Evolutionary conservation across 2,888 invertebrate genomes (phyloP).

Genomic region (Leptopterna dolabrata): DNA sequence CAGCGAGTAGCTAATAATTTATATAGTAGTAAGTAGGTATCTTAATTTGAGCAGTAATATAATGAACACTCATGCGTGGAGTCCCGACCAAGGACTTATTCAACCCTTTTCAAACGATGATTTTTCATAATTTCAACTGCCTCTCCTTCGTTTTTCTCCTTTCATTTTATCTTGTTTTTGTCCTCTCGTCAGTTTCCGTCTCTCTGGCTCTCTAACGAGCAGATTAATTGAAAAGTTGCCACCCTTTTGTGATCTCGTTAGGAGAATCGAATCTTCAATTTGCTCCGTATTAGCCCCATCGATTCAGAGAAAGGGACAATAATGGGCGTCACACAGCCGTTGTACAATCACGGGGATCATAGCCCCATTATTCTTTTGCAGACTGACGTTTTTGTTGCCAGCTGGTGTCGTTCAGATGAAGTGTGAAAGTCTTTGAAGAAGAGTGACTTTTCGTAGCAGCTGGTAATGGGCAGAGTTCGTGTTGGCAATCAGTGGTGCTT

Average conservation of each 20-base stretch:
- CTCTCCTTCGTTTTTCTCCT: too few relatives aligned
- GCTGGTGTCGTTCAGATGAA: background rate
- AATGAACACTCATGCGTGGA: too few relatives aligned
- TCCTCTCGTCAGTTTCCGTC: background rate
- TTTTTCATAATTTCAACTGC: background rate
- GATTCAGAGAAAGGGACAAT: background rate
- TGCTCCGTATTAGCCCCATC: constrained; percentile 1
- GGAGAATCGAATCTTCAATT: constrained; percentile 20
- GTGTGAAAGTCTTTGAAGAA: constrained; percentile 12
- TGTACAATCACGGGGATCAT: background rate
- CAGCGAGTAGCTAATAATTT: too few relatives aligned
- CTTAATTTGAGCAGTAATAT: too few relatives aligned
- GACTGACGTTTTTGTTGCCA: background rate
- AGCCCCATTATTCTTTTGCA: background rate
- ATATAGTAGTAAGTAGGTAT: too few relatives aligned
- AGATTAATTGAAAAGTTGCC: constrained; percentile 17
- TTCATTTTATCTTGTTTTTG: background rate
- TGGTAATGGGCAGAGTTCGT: too few relatives aligned
- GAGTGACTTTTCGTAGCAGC: background rate
- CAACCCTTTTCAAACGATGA: too few relatives aligned
- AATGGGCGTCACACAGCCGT: background rate
- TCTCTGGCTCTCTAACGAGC: background rate
- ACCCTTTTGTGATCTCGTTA: constrained; percentile 21
- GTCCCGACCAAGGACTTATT: too few relatives aligned
- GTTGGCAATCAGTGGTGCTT: too few relatives aligned